Base-by-base conservation (phyloP, 2,888 invertebrate genomes). In the Omphaloscelis lunosa region DNA sequence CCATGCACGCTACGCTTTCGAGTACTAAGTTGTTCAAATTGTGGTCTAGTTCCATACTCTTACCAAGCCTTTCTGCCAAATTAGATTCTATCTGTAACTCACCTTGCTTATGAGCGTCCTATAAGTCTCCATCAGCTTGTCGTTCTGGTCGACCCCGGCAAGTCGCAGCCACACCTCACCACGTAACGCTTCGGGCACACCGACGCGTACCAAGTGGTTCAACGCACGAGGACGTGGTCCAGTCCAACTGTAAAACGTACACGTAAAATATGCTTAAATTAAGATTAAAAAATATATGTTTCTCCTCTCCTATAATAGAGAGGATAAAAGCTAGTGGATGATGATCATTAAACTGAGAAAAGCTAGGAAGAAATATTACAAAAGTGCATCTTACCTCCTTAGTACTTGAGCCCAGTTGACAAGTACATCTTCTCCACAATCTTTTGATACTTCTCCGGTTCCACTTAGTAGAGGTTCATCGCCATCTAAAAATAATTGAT, bases 111-210 rank as follows among this genome's bases (percentile, higher is more conserved):
- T 98, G 66, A 99, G 97, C 67, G 98, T 98, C 90, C 99, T 97
- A 94, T 99, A 99, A 23, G 98, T 98, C 91, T 99, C 99, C 97
- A 99, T 98, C 94, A 99, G 98, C 86, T 98, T 97, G 79, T 97
- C 97, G 90, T 98, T 98, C 92, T 98, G 98, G 89, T 98, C 98
- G 75, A 99, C 98, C 61, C 98, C 98, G 27, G 99, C 98, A 84
- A 99, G 96, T 78, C 99, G 97, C 93, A 99, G 99, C 99, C 99
- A 99, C 68, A 99, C 99, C 95, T 99, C 99, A 0, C 99, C 99
- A 61, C 99, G 97, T 53, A 99, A 96, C 0, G 99, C 99, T 94
- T 99, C 99, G 0, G 99, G 99, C 72, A 99, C 98, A 0, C 99
- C 99, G 83, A 98, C 97, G 65, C 98, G 97, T 0, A 99, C 98